Evolutionary conservation across 2,888 invertebrate genomes (phyloP), one percentile per base, ranked within the genome.

Genomic region (Hartigia nigra): DNA sequence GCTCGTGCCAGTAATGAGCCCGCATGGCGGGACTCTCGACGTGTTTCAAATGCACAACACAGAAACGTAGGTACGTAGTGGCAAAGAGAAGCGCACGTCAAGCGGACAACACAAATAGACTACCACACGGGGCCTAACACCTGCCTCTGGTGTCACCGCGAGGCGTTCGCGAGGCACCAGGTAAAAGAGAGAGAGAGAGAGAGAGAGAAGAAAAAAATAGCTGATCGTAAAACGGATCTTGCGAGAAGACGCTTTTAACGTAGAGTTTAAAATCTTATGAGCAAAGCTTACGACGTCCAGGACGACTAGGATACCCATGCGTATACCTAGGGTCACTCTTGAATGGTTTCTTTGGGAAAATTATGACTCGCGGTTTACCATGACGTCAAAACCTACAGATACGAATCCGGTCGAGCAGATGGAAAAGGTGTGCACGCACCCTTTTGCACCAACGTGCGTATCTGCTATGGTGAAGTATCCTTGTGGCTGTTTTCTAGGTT

Each of bases 1-100:
- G 89, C 90, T 90, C 91, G 91, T 91, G 90, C 90, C 89, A 86
- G 88, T 90, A 90, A 91, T 90, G 88, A 89, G 88, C 88, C 88
- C 88, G 88, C 88, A 88, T 88, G 80, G 80, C 36, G 80, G 76
- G 77, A 70, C 80, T 69, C 79, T 78, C 84, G 80, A 84, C 86
- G 87, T 88, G 88, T 88, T 88, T 87, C 86, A 86, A 88, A 88
- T 88, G 84, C 86, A 88, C 86, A 88, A 87, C 4, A 86, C 77
- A 86, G 84, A 86, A 86, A 84, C 85, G 84, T 85, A 84, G 32
- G 82, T 69, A 75, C 74, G 77, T 75, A 76, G 78, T 76, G 74
- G 74, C 72, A 69, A 35, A 78, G 70, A 75, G 76, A 72, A 70
- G 75, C 75, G 77, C 74, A 72, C 37, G 31, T 72, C 84, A 82